phyloP scores from a whole-genome alignment of 2,888 invertebrate genomes.

The Yponomeuta cagnagella region DNA sequence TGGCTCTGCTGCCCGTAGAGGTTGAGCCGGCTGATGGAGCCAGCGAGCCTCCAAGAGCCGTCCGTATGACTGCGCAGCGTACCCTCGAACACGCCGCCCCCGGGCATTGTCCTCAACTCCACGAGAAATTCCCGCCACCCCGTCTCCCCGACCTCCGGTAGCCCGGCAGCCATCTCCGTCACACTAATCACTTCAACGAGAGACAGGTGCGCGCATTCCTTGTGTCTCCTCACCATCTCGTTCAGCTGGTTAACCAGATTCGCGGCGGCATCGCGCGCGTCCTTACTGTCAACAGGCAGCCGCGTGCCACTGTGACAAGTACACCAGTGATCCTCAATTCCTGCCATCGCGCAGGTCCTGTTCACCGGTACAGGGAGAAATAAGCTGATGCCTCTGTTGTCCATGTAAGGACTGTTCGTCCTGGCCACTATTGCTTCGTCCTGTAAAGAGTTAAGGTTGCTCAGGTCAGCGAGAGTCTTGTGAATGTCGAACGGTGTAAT shows the following conservation, averaged over 20 bases:
- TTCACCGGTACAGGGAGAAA: conserved; percentile 82
- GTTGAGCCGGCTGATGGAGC: conserved; percentile 86
- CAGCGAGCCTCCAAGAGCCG: conserved; percentile 73
- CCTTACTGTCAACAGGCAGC: conserved; percentile 67
- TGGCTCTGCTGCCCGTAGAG: conserved; percentile 87
- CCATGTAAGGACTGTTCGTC: conserved; percentile 42
- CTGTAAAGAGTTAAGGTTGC: conserved; percentile 66
- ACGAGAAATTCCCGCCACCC: conserved; percentile 79
- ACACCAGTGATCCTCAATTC: conserved; percentile 90
- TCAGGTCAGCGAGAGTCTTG: conserved; percentile 83
- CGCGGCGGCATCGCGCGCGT: conserved; percentile 75
- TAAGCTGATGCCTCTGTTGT: conserved; percentile 81
- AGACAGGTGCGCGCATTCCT: conserved; percentile 79
- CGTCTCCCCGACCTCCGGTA: conserved; percentile 35
- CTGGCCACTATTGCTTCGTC: conserved; percentile 52
- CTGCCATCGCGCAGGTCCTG: conserved; percentile 86
- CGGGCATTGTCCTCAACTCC: conserved; percentile 79
- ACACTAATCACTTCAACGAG: conserved; percentile 80
- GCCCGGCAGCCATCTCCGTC: conserved; percentile 70
- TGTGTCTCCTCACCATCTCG: conserved; percentile 71
- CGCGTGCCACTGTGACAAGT: conserved; percentile 84
- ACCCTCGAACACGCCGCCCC: conserved; percentile 85
- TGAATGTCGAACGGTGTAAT: conserved; percentile 90
- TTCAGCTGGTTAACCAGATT: conserved; percentile 81
- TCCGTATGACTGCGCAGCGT: conserved; percentile 69